Base-by-base conservation (phyloP, 2,888 invertebrate species). In the Drosophila siamana region DNA sequence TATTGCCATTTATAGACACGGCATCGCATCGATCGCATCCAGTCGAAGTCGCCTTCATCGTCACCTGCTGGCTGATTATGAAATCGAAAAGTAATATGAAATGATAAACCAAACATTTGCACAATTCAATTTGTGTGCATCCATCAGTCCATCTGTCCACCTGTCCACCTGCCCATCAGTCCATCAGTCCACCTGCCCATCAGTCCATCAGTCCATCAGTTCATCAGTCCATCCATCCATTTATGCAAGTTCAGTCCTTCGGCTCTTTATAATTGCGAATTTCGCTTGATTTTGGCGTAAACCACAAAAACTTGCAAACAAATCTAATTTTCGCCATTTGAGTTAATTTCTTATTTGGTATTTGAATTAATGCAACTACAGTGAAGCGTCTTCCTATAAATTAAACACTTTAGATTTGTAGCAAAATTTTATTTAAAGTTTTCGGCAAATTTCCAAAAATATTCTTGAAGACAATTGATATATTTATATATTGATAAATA, bases 31-130 rank as follows among this genome's bases (percentile, higher is more conserved):
- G 28, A 56, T 55, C 43, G 52, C 56, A 46, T 64, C 52, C 46
- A 50, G 13, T 7, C 16, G 28, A 38, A 43, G 16, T 9, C 13
- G 40, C 68, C 54, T 73, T 56, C 52, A 56, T 62, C 65, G 62
- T 54, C 52, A 33, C 7, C 15, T 33, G 43, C 38, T 44, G 30
- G 36, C 55, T n/a, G 68, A 41, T 75, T 77, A 77, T 75, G 73
- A 75, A 71, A 76, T 67, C 52, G 40, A n/a, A n/a, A n/a, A 38
- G 62, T 19, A 28, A 63, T 68, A 33, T 55, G 40, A 62, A 43
- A 50, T 61, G 60, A 70, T 51, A 44, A 47, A 26, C 50, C 48
- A 57, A 60, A 61, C 30, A 64, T 50, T 74, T 60, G 44, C 55
- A 44, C 69, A 52, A 52, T 65, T 63, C 26, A 4, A 50, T 51